Conservation (phyloP, 2,113 vertebrate genomes). For the Xyliphius kryptos region DNA sequence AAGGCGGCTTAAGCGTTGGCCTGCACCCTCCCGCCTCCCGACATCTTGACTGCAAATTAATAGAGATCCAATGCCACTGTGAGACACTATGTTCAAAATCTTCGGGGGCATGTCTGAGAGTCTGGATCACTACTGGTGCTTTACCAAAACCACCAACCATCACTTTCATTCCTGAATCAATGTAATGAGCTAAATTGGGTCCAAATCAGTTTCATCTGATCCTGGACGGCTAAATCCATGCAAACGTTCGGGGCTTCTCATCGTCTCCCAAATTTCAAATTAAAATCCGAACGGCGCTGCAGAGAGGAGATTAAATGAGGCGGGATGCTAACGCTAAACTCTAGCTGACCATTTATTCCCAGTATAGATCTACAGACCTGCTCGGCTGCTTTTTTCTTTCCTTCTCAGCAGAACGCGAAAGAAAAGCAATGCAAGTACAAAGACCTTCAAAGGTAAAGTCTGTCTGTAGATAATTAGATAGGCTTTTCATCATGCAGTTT, state of each 20-base stretch:
- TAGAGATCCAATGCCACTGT: constrained; percentile 1
- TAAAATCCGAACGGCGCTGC: not conserved
- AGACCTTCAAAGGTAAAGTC: constrained; percentile 3
- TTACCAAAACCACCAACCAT: no score
- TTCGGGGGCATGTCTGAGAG: no score
- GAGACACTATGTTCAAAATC: not conserved
- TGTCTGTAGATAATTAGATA: constrained; percentile 22
- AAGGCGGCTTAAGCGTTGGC: constrained; percentile 25
- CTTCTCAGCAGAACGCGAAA: not conserved
- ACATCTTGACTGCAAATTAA: not conserved
- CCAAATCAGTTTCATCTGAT: not conserved
- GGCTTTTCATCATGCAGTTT: not conserved
- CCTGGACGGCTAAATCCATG: not conserved
- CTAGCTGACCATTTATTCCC: not conserved
- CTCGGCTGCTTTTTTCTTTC: not conserved
- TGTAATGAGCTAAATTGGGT: no score
- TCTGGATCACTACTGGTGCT: no score
- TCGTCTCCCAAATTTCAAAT: not conserved
- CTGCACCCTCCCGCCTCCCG: constrained; percentile 6
- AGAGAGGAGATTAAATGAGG: not conserved
- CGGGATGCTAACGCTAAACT: not conserved
- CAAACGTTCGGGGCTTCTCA: not conserved
- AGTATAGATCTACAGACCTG: not conserved
- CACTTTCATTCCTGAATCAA: no score
- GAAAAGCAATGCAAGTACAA: not conserved